Evolutionary conservation across 1,140 invertebrate genomes (phyloP).

Genomic region (Lepidurus packardi): DNA sequence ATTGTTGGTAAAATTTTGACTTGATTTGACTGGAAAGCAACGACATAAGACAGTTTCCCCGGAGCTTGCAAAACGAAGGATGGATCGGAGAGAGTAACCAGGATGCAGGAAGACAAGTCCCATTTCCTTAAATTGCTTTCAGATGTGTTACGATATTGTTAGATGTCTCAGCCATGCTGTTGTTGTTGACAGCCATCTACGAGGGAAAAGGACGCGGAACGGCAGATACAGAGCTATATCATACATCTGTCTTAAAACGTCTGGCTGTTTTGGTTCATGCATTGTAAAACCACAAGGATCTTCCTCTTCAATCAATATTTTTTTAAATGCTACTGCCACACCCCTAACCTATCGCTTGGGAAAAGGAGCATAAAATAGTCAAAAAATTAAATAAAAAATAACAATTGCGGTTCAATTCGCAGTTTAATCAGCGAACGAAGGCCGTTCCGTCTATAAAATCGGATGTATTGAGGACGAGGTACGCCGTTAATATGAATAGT

Average conservation of each 20-base stretch:
- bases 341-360: no score
- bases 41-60: background rate
- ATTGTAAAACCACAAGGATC: no score
- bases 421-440: background rate
- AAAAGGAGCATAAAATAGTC: no score
- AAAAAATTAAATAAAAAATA: no score
- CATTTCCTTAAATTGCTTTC: constrained; percentile 10
- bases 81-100: background rate
- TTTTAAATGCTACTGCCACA: no score
- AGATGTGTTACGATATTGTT: constrained; percentile 8
- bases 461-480: constrained; percentile 3
- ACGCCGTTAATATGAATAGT: constrained; percentile 14
- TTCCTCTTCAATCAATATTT: no score
- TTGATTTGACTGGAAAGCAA: constrained; percentile 14
- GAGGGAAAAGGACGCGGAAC: background rate
- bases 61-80: background rate
- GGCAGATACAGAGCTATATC: background rate
- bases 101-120: background rate
- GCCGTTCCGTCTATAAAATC: background rate
- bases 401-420: no score
- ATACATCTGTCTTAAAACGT: no score
- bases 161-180: background rate
- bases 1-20: background rate
- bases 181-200: background rate
- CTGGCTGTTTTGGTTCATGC: no score